phyloP scores from a whole-genome alignment of 2,113 vertebrate genomes.

The Phycodurus eques region DNA sequence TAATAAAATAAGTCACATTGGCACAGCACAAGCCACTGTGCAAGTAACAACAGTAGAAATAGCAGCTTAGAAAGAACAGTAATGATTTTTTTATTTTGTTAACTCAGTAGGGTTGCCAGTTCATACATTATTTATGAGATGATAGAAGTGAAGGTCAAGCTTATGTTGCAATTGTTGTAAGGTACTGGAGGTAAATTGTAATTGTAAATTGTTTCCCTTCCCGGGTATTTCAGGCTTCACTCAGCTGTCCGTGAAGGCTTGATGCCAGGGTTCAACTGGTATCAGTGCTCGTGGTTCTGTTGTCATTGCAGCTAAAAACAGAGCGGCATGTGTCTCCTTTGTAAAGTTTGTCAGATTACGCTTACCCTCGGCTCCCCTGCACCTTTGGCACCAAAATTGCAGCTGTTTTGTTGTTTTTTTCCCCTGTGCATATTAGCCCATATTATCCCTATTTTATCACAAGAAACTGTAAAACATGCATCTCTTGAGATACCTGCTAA shows the following conservation, averaged over 20 bases:
- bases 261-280: neutral
- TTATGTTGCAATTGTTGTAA: neutral
- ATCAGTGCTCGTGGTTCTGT: neutral
- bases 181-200: neutral
- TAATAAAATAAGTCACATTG: neutral
- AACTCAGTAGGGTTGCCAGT: neutral
- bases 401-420: too few relatives aligned
- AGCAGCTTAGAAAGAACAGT: neutral
- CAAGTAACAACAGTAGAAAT: too few relatives aligned
- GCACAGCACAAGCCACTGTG: too few relatives aligned
- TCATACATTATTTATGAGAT: neutral
- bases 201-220: neutral
- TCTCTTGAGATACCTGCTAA: too few relatives aligned
- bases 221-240: neutral
- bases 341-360: neutral
- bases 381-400: too few relatives aligned
- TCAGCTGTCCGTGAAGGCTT: neutral
- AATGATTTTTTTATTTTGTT: neutral
- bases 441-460: too few relatives aligned
- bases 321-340: slow-evolving; percentile 68
- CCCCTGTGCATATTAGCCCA: too few relatives aligned
- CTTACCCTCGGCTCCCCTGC: too few relatives aligned
- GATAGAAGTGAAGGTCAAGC: neutral
- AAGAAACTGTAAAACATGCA: too few relatives aligned
- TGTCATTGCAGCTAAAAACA: slow-evolving; percentile 79